These are phyloP conservation scores for Numenius arquata DNA, from an alignment of 2,113 vertebrate species.

Conservation along the genomic window DNA sequence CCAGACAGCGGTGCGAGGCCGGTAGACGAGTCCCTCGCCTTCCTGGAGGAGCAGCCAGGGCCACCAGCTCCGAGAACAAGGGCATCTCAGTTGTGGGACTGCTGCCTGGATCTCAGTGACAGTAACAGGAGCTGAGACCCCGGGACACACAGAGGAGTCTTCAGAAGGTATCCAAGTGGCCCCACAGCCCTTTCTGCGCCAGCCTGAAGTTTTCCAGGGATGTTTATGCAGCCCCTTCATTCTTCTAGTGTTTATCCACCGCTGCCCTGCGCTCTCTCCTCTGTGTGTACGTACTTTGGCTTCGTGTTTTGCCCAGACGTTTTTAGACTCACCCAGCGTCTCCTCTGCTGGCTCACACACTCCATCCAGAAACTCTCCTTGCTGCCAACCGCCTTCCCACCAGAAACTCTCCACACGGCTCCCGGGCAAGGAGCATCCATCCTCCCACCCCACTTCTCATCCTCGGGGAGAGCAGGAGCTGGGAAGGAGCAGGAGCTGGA, in stretches of 20 bases:
- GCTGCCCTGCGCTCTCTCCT: neutral
- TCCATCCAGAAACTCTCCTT: neutral
- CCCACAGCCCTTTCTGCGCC: neutral
- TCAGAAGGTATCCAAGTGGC: neutral
- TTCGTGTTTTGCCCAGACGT: neutral
- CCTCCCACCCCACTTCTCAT: neutral
- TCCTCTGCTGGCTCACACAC: slow-evolving; percentile 16
- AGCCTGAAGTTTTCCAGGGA: slow-evolving; percentile 4
- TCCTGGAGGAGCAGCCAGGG: neutral
- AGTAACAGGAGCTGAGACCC: neutral
- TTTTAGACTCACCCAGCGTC: slow-evolving; percentile 27
- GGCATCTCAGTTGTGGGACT: neutral
- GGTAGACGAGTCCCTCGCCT: neutral
- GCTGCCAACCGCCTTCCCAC: slow-evolving; percentile 34
- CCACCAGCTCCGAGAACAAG: neutral
- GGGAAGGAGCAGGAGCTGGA: neutral
- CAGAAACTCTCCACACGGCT: slow-evolving; percentile 26
- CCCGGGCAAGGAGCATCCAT: neutral
- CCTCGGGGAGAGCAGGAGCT: neutral
- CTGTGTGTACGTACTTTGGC: neutral
- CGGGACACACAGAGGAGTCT: neutral
- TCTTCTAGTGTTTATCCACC: slow-evolving; percentile 26
- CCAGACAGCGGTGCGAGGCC: neutral
- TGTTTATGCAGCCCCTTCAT: slow-evolving; percentile 24
- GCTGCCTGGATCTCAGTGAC: neutral